Conservation (phyloP, 2,888 invertebrate genomes). For the Zhuqinia jingwanae region DNA sequence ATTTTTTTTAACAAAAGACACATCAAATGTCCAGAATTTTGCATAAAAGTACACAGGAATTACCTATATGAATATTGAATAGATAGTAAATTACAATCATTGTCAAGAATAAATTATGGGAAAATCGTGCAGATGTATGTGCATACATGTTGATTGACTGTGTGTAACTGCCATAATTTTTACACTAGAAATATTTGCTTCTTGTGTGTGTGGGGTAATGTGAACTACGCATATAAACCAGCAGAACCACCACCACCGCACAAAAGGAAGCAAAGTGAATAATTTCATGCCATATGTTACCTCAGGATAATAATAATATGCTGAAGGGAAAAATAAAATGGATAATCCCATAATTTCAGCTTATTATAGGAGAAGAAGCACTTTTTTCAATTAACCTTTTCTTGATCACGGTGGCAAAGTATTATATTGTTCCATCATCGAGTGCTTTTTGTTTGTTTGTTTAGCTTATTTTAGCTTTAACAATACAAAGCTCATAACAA, state of each 20-base stretch:
- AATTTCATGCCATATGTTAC: constrained; percentile 61
- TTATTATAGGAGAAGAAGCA: constrained; percentile 50
- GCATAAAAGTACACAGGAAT: no score
- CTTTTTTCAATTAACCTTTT: constrained; percentile 69
- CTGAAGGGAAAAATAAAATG: constrained; percentile 31
- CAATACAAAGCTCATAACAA: background rate
- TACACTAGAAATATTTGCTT: no score
- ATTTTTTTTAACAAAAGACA: no score
- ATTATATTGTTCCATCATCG: constrained; percentile 46
- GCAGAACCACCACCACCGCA: no score
- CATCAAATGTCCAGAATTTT: no score
- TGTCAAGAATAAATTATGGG: no score
- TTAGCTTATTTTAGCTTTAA: constrained; percentile 25
- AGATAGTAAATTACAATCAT: no score
- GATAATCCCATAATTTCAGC: constrained; percentile 61
- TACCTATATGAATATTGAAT: no score
- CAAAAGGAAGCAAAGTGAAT: background rate
- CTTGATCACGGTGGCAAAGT: constrained; percentile 35
- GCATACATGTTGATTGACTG: no score
- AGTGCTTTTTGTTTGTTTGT: constrained; percentile 35
- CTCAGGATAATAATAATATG: background rate
- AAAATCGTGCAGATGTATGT: constrained; percentile 26
- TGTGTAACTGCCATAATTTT: no score
- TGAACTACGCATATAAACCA: no score
- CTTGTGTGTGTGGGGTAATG: constrained; percentile 9